phyloP scores from a whole-genome alignment of 2,888 invertebrate species.

The Troides aeacus region DNA sequence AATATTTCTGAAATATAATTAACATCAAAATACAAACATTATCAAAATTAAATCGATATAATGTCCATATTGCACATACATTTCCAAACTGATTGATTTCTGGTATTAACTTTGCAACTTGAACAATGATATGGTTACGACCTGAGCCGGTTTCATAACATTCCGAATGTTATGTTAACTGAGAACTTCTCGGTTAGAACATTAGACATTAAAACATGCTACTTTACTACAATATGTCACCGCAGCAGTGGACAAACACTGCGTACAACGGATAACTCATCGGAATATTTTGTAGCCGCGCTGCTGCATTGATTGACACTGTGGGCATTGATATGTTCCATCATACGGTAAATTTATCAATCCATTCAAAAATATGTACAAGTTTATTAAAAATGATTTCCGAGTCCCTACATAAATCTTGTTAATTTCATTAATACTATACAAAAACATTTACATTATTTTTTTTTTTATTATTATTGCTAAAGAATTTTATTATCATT shows the following conservation, averaged over 20 bases:
- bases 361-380: constrained; percentile 58
- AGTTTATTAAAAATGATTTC: constrained; percentile 49
- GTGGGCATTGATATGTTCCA: constrained; percentile 56
- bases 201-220: neutral
- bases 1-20: constrained; percentile 78
- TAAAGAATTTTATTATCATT: constrained; percentile 77
- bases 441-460: constrained; percentile 78
- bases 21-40: constrained; percentile 78
- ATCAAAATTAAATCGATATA: constrained; percentile 72
- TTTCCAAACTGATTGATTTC: constrained; percentile 45
- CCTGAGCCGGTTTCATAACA: constrained; percentile 40
- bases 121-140: constrained; percentile 48
- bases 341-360: constrained; percentile 49
- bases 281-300: constrained; percentile 49
- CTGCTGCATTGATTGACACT: constrained; percentile 35
- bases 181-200: neutral
- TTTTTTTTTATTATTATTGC: constrained; percentile 68
- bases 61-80: constrained; percentile 71
- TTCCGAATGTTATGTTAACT: constrained; percentile 34
- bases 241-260: neutral
- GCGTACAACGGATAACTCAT: constrained; percentile 33
- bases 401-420: constrained; percentile 55
- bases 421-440: constrained; percentile 68
- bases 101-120: constrained; percentile 43
- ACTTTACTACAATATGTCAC: neutral